Evolutionary conservation across 2,888 invertebrate species (phyloP).

Genomic region (Drosophila colorata): DNA sequence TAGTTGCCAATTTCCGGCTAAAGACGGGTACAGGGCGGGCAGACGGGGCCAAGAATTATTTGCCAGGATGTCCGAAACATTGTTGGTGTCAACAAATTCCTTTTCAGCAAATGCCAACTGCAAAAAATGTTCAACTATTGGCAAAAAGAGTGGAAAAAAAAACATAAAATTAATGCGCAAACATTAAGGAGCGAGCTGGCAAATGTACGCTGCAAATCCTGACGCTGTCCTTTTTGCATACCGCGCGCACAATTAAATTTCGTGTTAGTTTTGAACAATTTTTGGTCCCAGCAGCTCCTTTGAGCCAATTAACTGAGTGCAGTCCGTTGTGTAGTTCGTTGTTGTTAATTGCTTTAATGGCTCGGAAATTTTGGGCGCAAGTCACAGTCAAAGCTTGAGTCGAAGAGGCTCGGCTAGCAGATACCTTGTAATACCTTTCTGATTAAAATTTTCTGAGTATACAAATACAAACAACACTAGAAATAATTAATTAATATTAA

Average conservation of each 20-base stretch:
- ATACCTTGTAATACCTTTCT: no score
- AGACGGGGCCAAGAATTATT: constrained; percentile 67
- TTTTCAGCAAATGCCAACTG: constrained; percentile 71
- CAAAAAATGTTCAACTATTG: constrained; percentile 54
- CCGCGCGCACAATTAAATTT: constrained; percentile 70
- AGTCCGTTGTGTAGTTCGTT: constrained; percentile 53
- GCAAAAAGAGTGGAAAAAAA: constrained; percentile 26
- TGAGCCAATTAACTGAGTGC: constrained; percentile 75
- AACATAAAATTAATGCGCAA: constrained; percentile 66
- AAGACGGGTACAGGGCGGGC: not conserved
- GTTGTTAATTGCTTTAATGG: constrained; percentile 84
- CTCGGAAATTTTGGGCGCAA: constrained; percentile 66
- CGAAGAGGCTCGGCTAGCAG: not conserved
- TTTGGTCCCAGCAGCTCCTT: constrained; percentile 30
- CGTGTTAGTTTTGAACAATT: constrained; percentile 63
- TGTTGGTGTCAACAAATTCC: constrained; percentile 83
- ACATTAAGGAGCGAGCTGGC: constrained; percentile 47
- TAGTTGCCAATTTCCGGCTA: constrained; percentile 81
- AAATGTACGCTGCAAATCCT: constrained; percentile 8
- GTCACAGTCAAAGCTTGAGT: not conserved
- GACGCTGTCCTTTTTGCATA: constrained; percentile 50
- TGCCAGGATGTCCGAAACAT: constrained; percentile 83
- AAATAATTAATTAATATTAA: no score
- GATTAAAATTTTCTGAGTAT: no score
- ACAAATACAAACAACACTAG: no score